Base-by-base conservation (phyloP, 2,113 vertebrate species). In the Passer domesticus region DNA sequence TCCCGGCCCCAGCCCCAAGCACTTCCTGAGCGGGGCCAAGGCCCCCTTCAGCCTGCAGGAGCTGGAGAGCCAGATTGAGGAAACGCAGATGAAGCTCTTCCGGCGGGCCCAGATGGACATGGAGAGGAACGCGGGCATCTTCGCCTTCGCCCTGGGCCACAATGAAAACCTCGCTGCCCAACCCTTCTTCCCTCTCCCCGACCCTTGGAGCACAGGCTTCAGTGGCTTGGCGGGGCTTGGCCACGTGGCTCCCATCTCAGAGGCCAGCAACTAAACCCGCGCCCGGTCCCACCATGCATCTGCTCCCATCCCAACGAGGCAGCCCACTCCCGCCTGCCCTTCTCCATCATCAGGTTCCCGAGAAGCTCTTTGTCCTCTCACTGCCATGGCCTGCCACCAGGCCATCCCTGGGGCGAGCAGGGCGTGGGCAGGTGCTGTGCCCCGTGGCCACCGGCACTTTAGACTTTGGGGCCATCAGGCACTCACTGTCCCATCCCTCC, bases 171-270 rank as follows among this genome's bases (percentile, higher is more conserved):
- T 99, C 7, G 96, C 98, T 6, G 98, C 98, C 52, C 98, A 98
- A 8, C 98, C 98, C 18, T 99, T 99, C 97, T 99, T 99, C 83
- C 97, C 98, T 0, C 97, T 99, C 89, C 97, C 98, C 0, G 98
- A 99, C 96, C 99, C 99, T 13, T 99, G 99, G 99, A 98, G 98
- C 92, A 94, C 99, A 4, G 98, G 98, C 11, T 98, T 98, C 93
- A 98, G 98, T 6, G 93, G 97, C 82, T 94, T 98, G 73, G 68
- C 97, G 0, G 95, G 97, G 90, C 98, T 99, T 19, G 98, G 98
- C 75, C 98, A 98, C 4, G 92, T 98, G 82, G 97, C 98, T 49
- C 98, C 99, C 89, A 98, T 99, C 93, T 98, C 99, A 0, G 99
- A 99, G 94, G 90, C 98, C 2, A 98, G 98, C 95, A 99, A 99